Percentiles rank a stretch among this genome's conserved stretches.
phyloP scores from a whole-genome alignment of 2,113 vertebrate genomes.

The Sorex araneus region DNA sequence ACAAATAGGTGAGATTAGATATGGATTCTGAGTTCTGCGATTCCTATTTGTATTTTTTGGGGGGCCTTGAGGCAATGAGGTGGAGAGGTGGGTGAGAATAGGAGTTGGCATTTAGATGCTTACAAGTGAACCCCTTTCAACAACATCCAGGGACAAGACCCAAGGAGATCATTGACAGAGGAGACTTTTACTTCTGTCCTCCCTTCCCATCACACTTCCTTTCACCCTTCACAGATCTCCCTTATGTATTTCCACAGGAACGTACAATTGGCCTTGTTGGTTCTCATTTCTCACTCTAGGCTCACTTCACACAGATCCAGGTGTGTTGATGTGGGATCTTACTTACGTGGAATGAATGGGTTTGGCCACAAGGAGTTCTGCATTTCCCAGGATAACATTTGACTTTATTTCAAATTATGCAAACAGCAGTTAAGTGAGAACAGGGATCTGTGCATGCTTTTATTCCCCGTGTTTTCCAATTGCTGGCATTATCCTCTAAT shows the following conservation, averaged over 20 bases:
- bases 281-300: conserved; percentile 24
- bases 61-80: neutral
- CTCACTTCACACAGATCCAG: neutral
- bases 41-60: too few species aligned
- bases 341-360: conserved; percentile 53
- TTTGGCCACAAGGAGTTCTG: conserved; percentile 55
- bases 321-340: conserved; percentile 29
- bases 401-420: conserved; percentile 78
- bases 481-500: conserved; percentile 69
- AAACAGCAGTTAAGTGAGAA: conserved; percentile 65
- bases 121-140: conserved; percentile 17
- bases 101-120: neutral
- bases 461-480: conserved; percentile 66
- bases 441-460: conserved; percentile 57
- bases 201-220: neutral
- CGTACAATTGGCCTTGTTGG: neutral
- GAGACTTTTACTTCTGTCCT: neutral
- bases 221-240: neutral
- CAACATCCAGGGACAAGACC: neutral
- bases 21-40: too few species aligned
- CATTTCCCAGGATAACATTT: conserved; percentile 77
- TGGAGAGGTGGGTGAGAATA: neutral
- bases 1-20: too few species aligned
- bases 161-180: neutral
- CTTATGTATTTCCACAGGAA: neutral